Percentiles rank a stretch among this genome's conserved stretches.
Conservation (phyloP, 2,797 vertebrate genomes). For the Australoheros facetus region DNA sequence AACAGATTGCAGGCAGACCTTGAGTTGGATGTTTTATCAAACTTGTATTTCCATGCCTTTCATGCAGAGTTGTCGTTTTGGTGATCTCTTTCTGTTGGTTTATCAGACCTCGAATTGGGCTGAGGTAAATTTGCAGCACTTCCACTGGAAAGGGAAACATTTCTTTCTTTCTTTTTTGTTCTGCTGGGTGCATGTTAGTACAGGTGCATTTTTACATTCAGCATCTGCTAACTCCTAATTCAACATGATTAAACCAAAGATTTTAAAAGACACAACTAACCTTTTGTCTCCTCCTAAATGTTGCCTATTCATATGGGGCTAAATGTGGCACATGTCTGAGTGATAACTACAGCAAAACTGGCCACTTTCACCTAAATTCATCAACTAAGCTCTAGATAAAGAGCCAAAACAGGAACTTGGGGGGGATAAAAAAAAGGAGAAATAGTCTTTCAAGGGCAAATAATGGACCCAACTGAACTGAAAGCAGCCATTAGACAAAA, state of each 20-base stretch:
- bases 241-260: slow-evolving; percentile 15
- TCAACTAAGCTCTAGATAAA: slow-evolving; percentile 29
- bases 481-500: slow-evolving; percentile 70
- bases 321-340: slow-evolving; percentile 26
- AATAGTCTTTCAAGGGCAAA: slow-evolving; percentile 67
- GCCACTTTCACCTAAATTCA: slow-evolving; percentile 44
- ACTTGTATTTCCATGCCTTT: neutral
- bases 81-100: neutral
- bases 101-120: neutral
- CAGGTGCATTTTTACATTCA: neutral
- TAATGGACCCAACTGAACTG: slow-evolving; percentile 59
- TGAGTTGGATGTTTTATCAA: neutral
- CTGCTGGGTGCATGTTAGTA: neutral
- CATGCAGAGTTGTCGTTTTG: neutral
- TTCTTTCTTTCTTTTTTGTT: neutral
- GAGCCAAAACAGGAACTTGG: slow-evolving; percentile 41
- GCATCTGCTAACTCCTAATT: neutral
- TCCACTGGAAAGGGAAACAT: neutral
- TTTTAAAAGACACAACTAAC: slow-evolving; percentile 8
- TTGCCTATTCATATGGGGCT: slow-evolving; percentile 8
- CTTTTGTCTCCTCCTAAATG: slow-evolving; percentile 23
- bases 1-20: neutral
- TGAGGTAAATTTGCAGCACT: neutral
- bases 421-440: neutral
- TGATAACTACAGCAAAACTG: slow-evolving; percentile 14